Evolutionary conservation across 2,888 invertebrate species (phyloP).

Genomic region (Noctuana brunneofusca): DNA sequence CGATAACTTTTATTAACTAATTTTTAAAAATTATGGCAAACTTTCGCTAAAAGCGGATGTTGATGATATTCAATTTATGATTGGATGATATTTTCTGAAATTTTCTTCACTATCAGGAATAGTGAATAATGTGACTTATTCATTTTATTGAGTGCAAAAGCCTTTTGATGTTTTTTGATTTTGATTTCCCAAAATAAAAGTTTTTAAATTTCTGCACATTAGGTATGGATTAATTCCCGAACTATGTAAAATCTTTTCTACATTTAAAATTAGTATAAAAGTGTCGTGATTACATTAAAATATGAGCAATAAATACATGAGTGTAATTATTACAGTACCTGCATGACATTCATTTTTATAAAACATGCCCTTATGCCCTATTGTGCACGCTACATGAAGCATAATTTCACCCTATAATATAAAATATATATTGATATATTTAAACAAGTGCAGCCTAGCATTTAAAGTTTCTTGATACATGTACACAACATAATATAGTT

Average conservation of each 20-base stretch:
- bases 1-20: constrained; percentile 10
- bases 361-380: not conserved
- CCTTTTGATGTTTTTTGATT: no score
- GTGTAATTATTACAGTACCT: not conserved
- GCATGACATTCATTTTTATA: not conserved
- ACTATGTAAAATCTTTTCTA: no score
- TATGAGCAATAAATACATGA: constrained; percentile 14
- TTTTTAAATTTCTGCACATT: not conserved
- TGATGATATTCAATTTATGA: no score
- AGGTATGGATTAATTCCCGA: no score
- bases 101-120: no score
- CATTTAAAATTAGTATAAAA: constrained; percentile 10
- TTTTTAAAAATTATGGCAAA: not conserved
- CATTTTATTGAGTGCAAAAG: no score
- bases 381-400: not conserved
- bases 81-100: no score
- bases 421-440: no score
- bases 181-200: not conserved
- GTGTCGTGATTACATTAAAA: not conserved
- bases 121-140: no score
- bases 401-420: not conserved
- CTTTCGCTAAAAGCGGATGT: not conserved
- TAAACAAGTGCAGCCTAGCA: no score
- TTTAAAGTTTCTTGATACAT: no score
- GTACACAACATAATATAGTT: no score